phyloP scores from a whole-genome alignment of 2,797 vertebrate species.

The Mus spretus region DNA sequence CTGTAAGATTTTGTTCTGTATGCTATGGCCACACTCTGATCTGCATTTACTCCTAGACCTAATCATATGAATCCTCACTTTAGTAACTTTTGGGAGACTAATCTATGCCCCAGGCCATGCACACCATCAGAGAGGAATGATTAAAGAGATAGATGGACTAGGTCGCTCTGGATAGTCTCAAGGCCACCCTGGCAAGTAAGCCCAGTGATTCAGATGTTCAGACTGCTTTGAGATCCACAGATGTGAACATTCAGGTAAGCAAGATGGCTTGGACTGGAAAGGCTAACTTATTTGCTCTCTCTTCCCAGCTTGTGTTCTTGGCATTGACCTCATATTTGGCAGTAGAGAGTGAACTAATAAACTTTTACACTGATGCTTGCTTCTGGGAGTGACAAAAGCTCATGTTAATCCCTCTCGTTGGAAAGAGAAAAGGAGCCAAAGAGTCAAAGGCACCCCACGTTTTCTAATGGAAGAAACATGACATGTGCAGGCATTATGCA shows the following conservation, averaged over 20 bases:
- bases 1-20: background rate
- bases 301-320: background rate
- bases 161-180: background rate
- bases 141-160: background rate
- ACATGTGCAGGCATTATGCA: background rate
- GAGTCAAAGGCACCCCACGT: background rate
- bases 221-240: background rate
- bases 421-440: slow-evolving; percentile 27
- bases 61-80: background rate
- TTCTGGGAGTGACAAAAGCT: slow-evolving; percentile 38
- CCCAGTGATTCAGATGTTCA: background rate
- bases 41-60: background rate
- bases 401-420: slow-evolving; percentile 1
- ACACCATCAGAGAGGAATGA: background rate
- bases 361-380: background rate
- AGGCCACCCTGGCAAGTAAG: background rate
- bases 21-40: background rate
- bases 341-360: slow-evolving; percentile 31
- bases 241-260: background rate
- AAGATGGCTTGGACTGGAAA: background rate
- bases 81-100: background rate
- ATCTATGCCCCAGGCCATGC: background rate
- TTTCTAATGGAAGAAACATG: slow-evolving; percentile 57
- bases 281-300: background rate
- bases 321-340: slow-evolving; percentile 27